Conservation (phyloP, 2,888 invertebrate genomes). For the Selenia dentaria region DNA sequence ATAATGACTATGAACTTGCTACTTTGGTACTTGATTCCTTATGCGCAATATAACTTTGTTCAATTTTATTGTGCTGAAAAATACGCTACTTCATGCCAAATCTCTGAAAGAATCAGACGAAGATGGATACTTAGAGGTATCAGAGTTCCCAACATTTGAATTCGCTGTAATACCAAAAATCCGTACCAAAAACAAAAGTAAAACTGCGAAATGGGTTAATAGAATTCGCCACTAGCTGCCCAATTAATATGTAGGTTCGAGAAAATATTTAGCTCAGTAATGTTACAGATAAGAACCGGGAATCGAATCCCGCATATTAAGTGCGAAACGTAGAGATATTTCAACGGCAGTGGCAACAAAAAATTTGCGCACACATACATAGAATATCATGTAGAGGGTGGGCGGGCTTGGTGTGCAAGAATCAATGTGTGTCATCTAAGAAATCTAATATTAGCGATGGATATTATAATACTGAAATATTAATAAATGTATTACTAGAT, state of each 20-base stretch:
- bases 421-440: background rate
- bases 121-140: too few species aligned
- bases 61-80: too few species aligned
- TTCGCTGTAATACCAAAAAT: too few species aligned
- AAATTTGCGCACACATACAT: background rate
- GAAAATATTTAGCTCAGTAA: conserved; percentile 50
- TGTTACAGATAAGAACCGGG: conserved; percentile 49
- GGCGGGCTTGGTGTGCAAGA: background rate
- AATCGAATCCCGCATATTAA: conserved; percentile 47
- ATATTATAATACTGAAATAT: too few species aligned
- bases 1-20: too few species aligned
- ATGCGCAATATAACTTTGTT: too few species aligned
- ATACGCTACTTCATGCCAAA: too few species aligned
- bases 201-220: conserved; percentile 18
- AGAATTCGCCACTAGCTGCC: conserved; percentile 19
- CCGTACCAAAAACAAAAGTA: conserved; percentile 8
- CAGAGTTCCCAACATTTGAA: too few species aligned
- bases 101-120: too few species aligned
- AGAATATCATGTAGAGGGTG: background rate
- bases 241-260: conserved; percentile 49
- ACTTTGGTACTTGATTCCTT: too few species aligned
- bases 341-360: background rate
- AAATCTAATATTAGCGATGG: too few species aligned
- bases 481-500: too few species aligned
- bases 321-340: conserved; percentile 2